These are phyloP conservation scores for Cantharis rufa DNA, from an alignment of 2,888 invertebrate species.

Conservation along the genomic window DNA sequence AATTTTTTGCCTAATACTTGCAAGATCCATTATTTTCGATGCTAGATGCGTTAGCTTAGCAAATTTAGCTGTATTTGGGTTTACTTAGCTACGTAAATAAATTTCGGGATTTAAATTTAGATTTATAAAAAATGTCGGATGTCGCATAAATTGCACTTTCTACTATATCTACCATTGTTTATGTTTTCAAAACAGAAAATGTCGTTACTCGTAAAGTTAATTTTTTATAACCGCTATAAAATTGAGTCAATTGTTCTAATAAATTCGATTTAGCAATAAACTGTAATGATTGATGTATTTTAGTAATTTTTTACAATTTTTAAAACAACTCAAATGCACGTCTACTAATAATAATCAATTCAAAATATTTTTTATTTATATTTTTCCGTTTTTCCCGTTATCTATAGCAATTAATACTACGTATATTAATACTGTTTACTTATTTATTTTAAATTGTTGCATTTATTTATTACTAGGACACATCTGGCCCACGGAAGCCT, in stretches of 20 bases:
- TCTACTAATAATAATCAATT: no score
- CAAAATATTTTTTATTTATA: no score
- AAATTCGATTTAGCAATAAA: not conserved
- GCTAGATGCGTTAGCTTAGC: not conserved
- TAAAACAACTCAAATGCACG: no score
- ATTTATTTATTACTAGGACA: no score
- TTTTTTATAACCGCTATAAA: not conserved
- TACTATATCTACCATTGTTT: not conserved
- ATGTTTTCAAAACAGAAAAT: not conserved
- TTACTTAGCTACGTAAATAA: not conserved
- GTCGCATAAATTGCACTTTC: not conserved
- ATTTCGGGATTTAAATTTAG: not conserved
- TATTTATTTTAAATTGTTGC: no score
- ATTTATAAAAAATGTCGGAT: not conserved
- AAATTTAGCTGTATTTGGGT: not conserved
- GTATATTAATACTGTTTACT: no score
- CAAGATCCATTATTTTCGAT: not conserved
- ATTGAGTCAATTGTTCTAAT: not conserved
- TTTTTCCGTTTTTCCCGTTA: no score
- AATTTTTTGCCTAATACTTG: no score
- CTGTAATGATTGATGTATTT: not conserved
- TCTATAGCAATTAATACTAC: no score
- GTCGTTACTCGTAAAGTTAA: not conserved
- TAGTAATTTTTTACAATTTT: not conserved
- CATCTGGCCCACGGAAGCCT: no score